Conservation (phyloP, 2,888 invertebrate genomes). For the Metopia argyrocephala region DNA sequence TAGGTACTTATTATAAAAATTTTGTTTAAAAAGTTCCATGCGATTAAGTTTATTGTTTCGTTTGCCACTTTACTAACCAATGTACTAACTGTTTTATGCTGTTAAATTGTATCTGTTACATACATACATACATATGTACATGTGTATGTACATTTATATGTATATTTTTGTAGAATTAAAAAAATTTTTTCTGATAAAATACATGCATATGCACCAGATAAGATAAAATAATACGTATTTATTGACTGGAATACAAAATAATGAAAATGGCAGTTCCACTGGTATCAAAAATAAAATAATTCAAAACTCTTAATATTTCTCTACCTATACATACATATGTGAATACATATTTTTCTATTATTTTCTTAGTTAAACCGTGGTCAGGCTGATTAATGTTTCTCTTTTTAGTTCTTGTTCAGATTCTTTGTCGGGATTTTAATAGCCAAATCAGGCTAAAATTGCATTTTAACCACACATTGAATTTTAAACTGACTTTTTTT, state of each 20-base stretch:
- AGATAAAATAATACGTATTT: constrained; percentile 40
- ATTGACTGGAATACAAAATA: background rate
- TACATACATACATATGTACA: background rate
- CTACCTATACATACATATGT: no score
- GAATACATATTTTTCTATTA: no score
- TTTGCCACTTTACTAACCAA: background rate
- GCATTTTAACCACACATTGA: no score
- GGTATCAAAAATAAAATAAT: no score
- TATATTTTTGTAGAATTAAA: background rate
- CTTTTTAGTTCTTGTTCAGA: no score
- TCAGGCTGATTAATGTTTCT: no score
- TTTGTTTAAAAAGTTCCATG: constrained; percentile 1
- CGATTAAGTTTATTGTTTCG: constrained; percentile 9
- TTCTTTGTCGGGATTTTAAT: no score
- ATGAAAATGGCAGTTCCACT: no score
- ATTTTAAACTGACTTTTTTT: no score
- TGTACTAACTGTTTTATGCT: constrained; percentile 26
- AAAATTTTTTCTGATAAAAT: constrained; percentile 41
- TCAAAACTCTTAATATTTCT: no score
- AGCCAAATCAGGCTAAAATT: no score
- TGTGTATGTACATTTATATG: background rate
- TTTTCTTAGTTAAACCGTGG: no score
- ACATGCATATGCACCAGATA: constrained; percentile 36
- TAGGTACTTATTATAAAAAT: background rate
- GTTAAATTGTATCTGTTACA: constrained; percentile 26